phyloP scores from a whole-genome alignment of 2,888 invertebrate species.

The Gryllus longicercus region DNA sequence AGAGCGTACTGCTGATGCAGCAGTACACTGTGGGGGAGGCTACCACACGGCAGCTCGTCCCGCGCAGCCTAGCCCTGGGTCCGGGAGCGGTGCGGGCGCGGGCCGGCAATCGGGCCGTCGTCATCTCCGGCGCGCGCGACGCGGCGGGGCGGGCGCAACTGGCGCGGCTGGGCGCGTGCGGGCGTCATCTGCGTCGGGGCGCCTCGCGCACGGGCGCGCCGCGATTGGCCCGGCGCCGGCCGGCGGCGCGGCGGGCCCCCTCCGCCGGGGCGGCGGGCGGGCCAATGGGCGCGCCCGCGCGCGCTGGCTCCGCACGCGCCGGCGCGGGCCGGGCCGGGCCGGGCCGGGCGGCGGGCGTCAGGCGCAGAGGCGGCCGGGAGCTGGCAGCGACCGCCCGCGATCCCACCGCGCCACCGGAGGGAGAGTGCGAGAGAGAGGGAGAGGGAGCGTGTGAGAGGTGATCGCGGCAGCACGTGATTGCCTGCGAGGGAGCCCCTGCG shows the following conservation, averaged over 20 bases:
- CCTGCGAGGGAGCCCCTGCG: constrained; percentile 18
- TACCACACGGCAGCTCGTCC: too few species aligned
- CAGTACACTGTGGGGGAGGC: too few species aligned
- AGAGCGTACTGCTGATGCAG: too few species aligned
- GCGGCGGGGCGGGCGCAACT: neutral
- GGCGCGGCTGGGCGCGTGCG: neutral
- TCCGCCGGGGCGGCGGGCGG: neutral
- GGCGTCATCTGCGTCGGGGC: neutral
- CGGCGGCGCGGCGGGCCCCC: too few species aligned
- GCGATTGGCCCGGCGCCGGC: too few species aligned
- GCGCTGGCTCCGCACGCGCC: too few species aligned
- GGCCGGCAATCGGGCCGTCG: too few species aligned
- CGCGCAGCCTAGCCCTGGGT: too few species aligned
- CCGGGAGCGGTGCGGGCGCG: too few species aligned
- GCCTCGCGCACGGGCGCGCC: too few species aligned
- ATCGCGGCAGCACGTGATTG: neutral
- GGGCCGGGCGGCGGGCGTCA: neutral
- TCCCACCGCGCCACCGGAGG: neutral
- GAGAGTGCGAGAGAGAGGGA: neutral
- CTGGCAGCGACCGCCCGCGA: constrained; percentile 11
- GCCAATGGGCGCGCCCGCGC: neutral
- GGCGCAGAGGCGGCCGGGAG: neutral
- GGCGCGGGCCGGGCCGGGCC: too few species aligned
- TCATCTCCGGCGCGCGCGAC: neutral
- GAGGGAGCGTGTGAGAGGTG: neutral